phyloP scores from a whole-genome alignment of 2,888 invertebrate species.

The Mechanitis messenoides region DNA sequence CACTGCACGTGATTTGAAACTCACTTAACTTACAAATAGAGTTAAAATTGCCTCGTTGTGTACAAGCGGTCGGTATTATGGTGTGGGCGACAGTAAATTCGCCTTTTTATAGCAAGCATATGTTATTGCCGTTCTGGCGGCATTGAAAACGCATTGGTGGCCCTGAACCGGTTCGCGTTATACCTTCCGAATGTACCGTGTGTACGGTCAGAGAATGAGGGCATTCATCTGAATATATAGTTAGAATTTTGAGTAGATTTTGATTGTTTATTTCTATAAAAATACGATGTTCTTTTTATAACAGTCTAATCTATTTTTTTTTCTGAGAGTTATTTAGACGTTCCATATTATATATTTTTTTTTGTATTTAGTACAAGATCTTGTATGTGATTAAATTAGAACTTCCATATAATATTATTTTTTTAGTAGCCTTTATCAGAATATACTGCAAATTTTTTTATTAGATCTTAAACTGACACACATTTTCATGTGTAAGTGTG shows the following conservation, averaged over 20 bases:
- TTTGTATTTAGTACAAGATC: constrained; percentile 47
- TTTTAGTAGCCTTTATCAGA: constrained; percentile 49
- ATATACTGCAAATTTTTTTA: constrained; percentile 23
- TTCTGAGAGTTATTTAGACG: too few species aligned
- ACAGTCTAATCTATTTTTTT: too few species aligned
- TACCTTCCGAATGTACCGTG: constrained; percentile 48
- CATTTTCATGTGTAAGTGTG: background rate
- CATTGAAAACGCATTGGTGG: constrained; percentile 63
- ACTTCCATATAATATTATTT: constrained; percentile 52
- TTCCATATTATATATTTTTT: background rate
- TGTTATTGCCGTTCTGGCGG: constrained; percentile 49
- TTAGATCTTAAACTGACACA: too few species aligned
- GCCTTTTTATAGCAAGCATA: constrained; percentile 52
- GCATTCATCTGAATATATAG: constrained; percentile 1
- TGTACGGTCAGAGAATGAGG: constrained; percentile 40
- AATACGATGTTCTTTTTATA: background rate
- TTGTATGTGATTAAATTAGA: constrained; percentile 54
- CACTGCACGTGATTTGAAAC: constrained; percentile 6
- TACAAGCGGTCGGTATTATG: constrained; percentile 23
- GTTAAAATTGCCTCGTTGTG: constrained; percentile 3
- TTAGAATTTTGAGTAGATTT: background rate
- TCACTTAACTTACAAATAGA: background rate
- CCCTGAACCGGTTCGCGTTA: constrained; percentile 60
- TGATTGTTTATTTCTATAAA: background rate
- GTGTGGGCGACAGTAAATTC: constrained; percentile 36